phyloP scores from a whole-genome alignment of 2,113 vertebrate species.

The Cynopterus brachyotis region DNA sequence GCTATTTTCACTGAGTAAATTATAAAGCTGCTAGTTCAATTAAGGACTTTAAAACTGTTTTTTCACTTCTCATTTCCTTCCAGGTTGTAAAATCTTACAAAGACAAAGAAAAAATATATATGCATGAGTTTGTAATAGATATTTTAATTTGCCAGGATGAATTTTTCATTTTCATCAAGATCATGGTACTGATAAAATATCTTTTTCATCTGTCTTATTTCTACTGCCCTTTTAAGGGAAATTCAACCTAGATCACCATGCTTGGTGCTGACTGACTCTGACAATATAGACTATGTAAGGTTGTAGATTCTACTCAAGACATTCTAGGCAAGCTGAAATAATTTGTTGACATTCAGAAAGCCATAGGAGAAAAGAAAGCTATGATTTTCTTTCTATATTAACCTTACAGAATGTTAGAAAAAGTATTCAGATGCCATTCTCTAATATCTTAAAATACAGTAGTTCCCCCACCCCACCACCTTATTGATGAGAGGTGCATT shows the following conservation, averaged over 20 bases:
- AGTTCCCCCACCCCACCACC: fast-evolving
- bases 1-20: neutral
- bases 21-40: neutral
- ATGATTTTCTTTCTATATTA: slow-evolving; percentile 29
- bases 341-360: slow-evolving; percentile 51
- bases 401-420: slow-evolving; percentile 29
- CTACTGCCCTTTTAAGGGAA: neutral
- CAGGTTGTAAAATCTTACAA: neutral
- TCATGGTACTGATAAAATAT: neutral
- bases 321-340: neutral
- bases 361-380: slow-evolving; percentile 28
- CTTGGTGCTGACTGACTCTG: neutral
- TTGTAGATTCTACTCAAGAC: neutral
- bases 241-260: neutral
- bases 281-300: neutral
- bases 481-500: neutral
- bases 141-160: neutral
- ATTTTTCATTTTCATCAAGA: slow-evolving; percentile 24
- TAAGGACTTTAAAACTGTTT: slow-evolving; percentile 32
- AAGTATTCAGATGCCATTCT: slow-evolving; percentile 13
- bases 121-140: neutral
- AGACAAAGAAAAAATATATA: neutral
- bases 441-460: slow-evolving; percentile 25
- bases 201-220: slow-evolving; percentile 28
- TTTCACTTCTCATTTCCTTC: slow-evolving; percentile 6